Conservation (phyloP, 2,797 vertebrate species). For the Toxotes lorentzi region DNA sequence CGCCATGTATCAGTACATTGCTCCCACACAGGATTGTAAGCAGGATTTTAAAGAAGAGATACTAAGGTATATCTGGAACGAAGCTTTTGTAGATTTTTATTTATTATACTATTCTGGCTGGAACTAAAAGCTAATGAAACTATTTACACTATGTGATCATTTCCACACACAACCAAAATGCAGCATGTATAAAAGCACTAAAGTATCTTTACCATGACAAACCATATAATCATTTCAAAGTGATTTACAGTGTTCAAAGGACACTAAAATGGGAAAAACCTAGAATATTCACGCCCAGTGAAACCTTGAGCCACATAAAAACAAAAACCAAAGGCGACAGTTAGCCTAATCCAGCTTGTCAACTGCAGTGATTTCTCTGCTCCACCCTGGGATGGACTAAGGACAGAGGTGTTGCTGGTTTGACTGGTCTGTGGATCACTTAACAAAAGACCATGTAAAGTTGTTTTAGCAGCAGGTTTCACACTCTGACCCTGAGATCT, state of each 20-base stretch:
- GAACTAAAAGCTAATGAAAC: no score
- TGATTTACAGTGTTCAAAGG: neutral
- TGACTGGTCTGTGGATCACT: constrained; percentile 67
- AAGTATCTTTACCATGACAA: no score
- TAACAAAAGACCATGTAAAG: constrained; percentile 51
- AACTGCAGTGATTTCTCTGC: constrained; percentile 68
- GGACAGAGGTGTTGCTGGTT: constrained; percentile 68
- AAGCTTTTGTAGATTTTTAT: no score
- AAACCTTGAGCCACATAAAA: constrained; percentile 33
- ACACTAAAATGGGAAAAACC: neutral
- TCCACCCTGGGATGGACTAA: constrained; percentile 68
- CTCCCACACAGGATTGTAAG: neutral
- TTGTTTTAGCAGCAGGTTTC: constrained; percentile 41
- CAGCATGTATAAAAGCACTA: no score
- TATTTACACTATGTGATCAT: no score
- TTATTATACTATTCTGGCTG: no score
- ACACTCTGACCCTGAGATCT: constrained; percentile 27
- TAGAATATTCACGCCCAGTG: neutral
- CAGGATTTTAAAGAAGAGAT: neutral
- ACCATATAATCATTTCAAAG: neutral
- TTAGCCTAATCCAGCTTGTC: constrained; percentile 61
- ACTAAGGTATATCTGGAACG: neutral
- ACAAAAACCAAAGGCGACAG: constrained; percentile 46
- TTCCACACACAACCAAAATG: no score
- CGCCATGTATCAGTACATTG: neutral